Evolutionary conservation across 2,113 vertebrate species (phyloP).

Genomic region (Hoplias malabaricus): DNA sequence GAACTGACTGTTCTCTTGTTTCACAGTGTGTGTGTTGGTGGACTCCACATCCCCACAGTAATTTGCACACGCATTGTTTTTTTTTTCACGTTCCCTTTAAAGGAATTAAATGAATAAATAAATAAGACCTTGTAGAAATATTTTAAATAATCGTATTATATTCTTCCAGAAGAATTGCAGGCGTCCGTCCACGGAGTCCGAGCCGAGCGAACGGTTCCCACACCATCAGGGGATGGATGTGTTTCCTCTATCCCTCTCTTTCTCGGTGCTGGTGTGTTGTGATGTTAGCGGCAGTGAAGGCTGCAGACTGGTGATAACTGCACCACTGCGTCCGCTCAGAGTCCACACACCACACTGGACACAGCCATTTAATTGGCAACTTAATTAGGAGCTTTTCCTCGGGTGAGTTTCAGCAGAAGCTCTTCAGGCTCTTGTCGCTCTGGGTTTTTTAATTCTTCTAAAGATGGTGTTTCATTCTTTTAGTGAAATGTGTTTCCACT

Average conservation of each 20-base stretch:
- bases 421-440: background rate
- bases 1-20: too few relatives aligned
- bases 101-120: too few relatives aligned
- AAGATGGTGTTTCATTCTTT: background rate
- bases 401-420: background rate
- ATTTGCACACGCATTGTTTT: too few relatives aligned
- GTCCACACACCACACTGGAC: conserved; percentile 14
- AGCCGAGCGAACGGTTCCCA: too few relatives aligned
- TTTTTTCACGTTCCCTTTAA: too few relatives aligned
- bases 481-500: background rate
- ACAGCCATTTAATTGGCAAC: conserved; percentile 42
- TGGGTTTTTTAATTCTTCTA: background rate
- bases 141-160: too few relatives aligned
- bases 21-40: too few relatives aligned
- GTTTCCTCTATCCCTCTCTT: background rate
- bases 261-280: conserved; percentile 27
- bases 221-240: conserved; percentile 36
- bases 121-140: too few relatives aligned
- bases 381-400: conserved; percentile 50
- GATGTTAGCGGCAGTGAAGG: conserved; percentile 17
- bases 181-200: too few relatives aligned
- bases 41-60: too few relatives aligned
- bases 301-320: conserved; percentile 46
- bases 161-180: too few relatives aligned
- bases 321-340: conserved; percentile 7